Percentiles rank a stretch among this genome's conserved stretches.
Evolutionary conservation across 2,113 vertebrate species (phyloP).

Genomic region (Callithrix jacchus): DNA sequence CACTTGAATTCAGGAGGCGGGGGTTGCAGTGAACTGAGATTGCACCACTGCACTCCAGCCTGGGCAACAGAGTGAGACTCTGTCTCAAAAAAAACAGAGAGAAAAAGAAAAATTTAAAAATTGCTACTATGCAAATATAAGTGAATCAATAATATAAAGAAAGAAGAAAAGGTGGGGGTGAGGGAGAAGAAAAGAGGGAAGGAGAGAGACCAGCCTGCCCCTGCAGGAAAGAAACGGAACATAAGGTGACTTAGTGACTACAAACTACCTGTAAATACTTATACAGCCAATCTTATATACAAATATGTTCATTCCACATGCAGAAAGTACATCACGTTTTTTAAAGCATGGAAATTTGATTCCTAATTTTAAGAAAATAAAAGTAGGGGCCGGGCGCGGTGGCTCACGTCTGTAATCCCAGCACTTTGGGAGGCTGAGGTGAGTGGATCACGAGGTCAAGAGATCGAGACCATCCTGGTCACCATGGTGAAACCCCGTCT

Average conservation of each 20-base stretch:
- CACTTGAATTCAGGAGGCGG: no score
- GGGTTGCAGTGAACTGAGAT: no score
- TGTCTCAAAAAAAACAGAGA: no score
- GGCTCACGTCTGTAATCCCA: no score
- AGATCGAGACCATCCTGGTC: no score
- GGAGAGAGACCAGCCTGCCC: not conserved
- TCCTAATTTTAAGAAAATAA: not conserved
- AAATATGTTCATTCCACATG: not conserved
- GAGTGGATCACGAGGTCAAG: no score
- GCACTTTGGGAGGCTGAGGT: no score
- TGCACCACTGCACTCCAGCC: no score
- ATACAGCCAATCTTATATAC: not conserved
- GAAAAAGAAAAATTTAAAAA: no score
- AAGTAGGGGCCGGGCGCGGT: no score
- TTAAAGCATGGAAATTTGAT: not conserved
- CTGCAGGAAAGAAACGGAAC: not conserved
- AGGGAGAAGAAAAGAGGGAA: not conserved
- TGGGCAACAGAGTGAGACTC: no score
- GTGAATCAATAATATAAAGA: not conserved
- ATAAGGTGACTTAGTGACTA: not conserved
- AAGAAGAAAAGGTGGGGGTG: not conserved
- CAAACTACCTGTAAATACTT: not conserved
- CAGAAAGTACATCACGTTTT: not conserved
- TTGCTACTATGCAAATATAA: not conserved
- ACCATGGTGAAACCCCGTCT: no score